These are phyloP conservation scores for Pycnomerus fuliginosus DNA, from an alignment of 2,888 invertebrate species.

Conservation along the genomic window DNA sequence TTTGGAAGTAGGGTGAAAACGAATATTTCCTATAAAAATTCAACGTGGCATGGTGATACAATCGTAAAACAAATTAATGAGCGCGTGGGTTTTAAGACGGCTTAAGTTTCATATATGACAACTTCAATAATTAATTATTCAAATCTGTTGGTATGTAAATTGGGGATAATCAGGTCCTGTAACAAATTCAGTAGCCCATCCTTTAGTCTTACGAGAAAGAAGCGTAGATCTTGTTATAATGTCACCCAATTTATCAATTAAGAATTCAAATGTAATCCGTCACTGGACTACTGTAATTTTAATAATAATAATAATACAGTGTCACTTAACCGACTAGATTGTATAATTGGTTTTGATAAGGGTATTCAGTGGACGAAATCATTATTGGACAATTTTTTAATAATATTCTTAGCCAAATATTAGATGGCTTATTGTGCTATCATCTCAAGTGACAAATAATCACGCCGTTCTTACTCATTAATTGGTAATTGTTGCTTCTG, in stretches of 20 bases:
- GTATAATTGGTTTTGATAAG: constrained; percentile 55
- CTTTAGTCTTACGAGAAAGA: constrained; percentile 20
- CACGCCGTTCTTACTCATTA: constrained; percentile 51
- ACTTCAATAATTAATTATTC: constrained; percentile 19
- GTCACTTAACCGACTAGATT: constrained; percentile 53
- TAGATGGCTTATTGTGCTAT: constrained; percentile 43
- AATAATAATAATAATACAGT: constrained; percentile 51
- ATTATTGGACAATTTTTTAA: constrained; percentile 13
- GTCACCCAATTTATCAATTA: constrained; percentile 54
- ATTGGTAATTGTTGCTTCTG: constrained; percentile 52
- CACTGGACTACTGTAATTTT: constrained; percentile 50
- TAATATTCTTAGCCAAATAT: constrained; percentile 10
- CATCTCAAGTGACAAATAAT: constrained; percentile 54
- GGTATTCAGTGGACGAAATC: constrained; percentile 43
- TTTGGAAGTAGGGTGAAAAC: no score
- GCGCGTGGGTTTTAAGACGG: constrained; percentile 7
- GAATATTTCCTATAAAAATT: no score
- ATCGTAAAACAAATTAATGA: constrained; percentile 5
- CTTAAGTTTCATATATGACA: background rate
- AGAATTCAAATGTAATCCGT: constrained; percentile 49
- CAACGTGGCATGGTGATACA: no score
- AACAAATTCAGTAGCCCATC: constrained; percentile 8
- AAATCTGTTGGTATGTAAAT: constrained; percentile 15
- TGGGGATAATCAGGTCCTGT: constrained; percentile 11
- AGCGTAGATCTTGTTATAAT: constrained; percentile 33